phyloP scores from a whole-genome alignment of 1,140 invertebrate species.

The Acyrthosiphon pisum region DNA sequence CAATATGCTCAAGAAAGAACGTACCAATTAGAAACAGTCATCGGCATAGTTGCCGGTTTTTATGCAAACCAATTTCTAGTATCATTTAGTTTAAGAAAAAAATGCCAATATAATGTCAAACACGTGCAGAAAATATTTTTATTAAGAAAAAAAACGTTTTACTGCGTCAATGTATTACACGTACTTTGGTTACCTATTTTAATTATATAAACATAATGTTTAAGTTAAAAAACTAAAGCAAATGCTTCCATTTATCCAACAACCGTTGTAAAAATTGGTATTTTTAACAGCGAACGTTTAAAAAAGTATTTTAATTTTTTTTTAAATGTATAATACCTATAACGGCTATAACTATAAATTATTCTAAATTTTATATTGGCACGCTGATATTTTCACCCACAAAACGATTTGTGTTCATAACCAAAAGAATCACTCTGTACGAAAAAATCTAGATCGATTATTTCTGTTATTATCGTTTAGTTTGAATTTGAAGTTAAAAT shows the following conservation, averaged over 20 bases:
- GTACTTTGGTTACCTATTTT: background rate
- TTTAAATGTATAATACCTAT: no score
- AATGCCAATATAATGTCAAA: background rate
- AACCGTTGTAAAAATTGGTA: background rate
- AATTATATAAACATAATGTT: background rate
- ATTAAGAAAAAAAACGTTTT: background rate
- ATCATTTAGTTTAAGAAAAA: background rate
- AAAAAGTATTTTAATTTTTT: no score
- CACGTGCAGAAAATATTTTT: background rate
- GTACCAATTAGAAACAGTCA: background rate
- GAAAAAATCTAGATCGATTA: background rate
- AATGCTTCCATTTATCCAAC: background rate
- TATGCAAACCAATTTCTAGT: background rate
- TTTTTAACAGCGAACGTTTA: background rate
- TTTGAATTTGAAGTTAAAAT: background rate
- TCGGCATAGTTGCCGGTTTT: background rate
- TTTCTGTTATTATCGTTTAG: background rate
- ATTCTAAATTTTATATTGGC: background rate
- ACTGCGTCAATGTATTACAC: background rate
- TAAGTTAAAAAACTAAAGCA: background rate
- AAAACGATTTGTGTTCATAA: background rate
- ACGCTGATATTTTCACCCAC: background rate
- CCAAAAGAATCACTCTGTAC: background rate
- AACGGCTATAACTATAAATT: background rate
- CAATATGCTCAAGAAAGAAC: constrained; percentile 43